Evolutionary conservation across 1,140 invertebrate species (phyloP), one percentile per base, ranked within the genome.

Genomic region (Panulirus ornatus): DNA sequence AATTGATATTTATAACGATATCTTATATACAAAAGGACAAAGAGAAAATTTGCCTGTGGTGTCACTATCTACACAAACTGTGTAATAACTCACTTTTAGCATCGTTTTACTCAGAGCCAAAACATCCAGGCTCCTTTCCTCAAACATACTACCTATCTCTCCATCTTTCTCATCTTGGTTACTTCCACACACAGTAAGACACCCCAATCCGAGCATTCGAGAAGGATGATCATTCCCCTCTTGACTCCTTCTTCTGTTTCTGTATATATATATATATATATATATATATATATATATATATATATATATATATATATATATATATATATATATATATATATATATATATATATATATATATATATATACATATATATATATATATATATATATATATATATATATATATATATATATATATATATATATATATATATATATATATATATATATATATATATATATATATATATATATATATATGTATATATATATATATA

Each of bases 311-410:
- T 8, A 47, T 5, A 79, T 11, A 79, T 38, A 1, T 11, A 79
- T 38, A 79, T 38, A 79, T 0, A 79, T 38, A 47, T 42, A 79
- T 47, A 79, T 42, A 79, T 79, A 79, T 79, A 79, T 79, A 79
- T 79, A 79, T 79, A 79, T 79, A 79, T 42, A 79, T 79, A 79
- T 42, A 79, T 79, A 79, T 42, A 79, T 79, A 42, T 79, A 79
- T 79, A 79, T 79, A 79, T 79, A 79, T 79, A 79, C 30, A 79
- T 79, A 79, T 79, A 79, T 79, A 79, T 79, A 79, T 79, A 79
- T 79, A 79, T 79, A 79, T 79, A 79, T 79, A 79, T 79, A 79
- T 79, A 42, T 79, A 79, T 79, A 79, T 79, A 79, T 79, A 79
- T 79, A 79, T 79, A 79, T 79, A 79, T 42, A 78, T 79, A 8